phyloP scores from a whole-genome alignment of 2,113 vertebrate genomes.

The Albula goreensis region DNA sequence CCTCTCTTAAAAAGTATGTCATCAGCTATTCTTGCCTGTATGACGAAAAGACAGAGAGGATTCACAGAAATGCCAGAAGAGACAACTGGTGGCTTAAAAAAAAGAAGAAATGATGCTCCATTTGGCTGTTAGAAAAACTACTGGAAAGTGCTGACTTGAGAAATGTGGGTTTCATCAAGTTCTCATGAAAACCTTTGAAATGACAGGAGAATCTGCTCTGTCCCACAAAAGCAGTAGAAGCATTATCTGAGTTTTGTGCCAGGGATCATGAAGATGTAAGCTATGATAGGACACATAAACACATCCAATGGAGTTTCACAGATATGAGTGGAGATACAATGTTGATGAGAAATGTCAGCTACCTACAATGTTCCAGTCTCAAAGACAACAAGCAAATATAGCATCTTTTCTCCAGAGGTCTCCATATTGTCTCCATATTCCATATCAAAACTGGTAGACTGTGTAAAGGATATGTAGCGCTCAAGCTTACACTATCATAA shows the following conservation, averaged over 20 bases:
- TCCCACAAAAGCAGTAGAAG: slow-evolving; percentile 40
- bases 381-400: background rate
- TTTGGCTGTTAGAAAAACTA: slow-evolving; percentile 1
- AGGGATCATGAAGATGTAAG: background rate
- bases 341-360: too few species aligned
- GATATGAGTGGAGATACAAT: too few species aligned
- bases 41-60: slow-evolving; percentile 38
- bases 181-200: slow-evolving; percentile 52
- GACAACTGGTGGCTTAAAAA: slow-evolving; percentile 43
- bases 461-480: background rate
- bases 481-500: background rate
- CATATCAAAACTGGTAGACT: background rate
- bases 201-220: slow-evolving; percentile 16
- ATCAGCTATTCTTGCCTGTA: slow-evolving; percentile 42
- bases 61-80: slow-evolving; percentile 24
- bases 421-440: background rate
- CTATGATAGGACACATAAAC: background rate
- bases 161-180: slow-evolving; percentile 60
- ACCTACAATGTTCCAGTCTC: background rate
- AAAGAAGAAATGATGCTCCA: slow-evolving; percentile 22
- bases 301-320: background rate
- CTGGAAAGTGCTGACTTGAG: slow-evolving; percentile 56
- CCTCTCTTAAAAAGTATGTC: slow-evolving; percentile 31
- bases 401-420: background rate
- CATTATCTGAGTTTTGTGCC: slow-evolving; percentile 22